A percentile compares a stretch with the other conserved stretches of the same genome.
Conservation (phyloP, 92 coral and sea anemone genomes). For the Palythoa grandiflora region DNA sequence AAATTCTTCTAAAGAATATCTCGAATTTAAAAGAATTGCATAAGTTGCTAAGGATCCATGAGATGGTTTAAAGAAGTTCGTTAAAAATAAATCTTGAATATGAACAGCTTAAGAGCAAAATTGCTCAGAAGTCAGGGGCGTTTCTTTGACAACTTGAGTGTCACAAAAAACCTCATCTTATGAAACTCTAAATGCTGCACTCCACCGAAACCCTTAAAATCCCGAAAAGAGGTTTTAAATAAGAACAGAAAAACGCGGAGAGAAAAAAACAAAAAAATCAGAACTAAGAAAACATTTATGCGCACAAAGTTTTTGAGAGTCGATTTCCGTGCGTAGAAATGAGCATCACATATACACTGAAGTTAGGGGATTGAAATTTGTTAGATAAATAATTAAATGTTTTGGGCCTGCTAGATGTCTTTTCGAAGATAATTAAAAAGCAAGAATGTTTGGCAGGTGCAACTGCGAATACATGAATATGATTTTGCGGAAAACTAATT, state of each 20-base stretch:
- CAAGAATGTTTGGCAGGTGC: constrained; percentile 71
- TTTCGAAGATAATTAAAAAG: constrained; percentile 55
- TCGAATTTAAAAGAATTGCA: constrained; percentile 65
- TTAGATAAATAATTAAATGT: constrained; percentile 80
- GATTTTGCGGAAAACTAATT: constrained; percentile 72
- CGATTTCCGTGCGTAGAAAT: constrained; percentile 26
- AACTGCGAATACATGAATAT: constrained; percentile 77
- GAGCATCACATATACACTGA: constrained; percentile 67
- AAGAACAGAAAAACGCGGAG: constrained; percentile 28
- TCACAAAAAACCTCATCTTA: constrained; percentile 43
- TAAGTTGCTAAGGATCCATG: constrained; percentile 29
- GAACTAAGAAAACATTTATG: not conserved
- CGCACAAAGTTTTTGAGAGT: not conserved
- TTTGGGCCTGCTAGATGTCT: constrained; percentile 49
- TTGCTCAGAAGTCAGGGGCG: constrained; percentile 52
- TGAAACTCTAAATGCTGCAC: constrained; percentile 35
- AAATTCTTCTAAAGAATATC: constrained; percentile 69
- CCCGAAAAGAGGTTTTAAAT: constrained; percentile 30
- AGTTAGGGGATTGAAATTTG: constrained; percentile 64
- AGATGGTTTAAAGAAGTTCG: constrained; percentile 39
- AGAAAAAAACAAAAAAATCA: constrained; percentile 22
- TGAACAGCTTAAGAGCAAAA: constrained; percentile 60
- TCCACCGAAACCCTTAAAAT: constrained; percentile 34
- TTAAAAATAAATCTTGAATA: constrained; percentile 50
- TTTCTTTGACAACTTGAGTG: constrained; percentile 57